Conservation (phyloP, 1,140 invertebrate genomes). For the Leptonema lineaticorne region DNA sequence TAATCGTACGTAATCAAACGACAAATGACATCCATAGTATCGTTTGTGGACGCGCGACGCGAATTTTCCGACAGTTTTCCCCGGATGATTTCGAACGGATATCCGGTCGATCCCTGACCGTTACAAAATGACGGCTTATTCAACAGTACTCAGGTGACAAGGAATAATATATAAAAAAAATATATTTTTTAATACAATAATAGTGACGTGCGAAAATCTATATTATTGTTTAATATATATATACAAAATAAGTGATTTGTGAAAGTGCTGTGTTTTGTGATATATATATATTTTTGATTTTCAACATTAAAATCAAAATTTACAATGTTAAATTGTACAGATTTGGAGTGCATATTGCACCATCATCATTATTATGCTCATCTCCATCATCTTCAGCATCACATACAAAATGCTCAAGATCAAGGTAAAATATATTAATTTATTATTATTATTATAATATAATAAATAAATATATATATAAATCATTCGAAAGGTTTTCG, state of each 20-base stretch:
- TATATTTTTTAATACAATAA: too few relatives aligned
- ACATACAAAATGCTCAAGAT: conserved; percentile 59
- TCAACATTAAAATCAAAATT: conserved; percentile 38
- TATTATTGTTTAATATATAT: too few relatives aligned
- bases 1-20: too few relatives aligned
- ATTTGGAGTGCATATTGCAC: conserved; percentile 74
- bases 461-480: too few relatives aligned
- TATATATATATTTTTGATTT: background rate
- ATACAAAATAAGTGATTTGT: too few relatives aligned
- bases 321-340: conserved; percentile 73
- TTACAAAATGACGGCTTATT: background rate
- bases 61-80: too few relatives aligned
- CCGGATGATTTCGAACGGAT: background rate
- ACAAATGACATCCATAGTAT: background rate
- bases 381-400: conserved; percentile 66
- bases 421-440: too few relatives aligned
- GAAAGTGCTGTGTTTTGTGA: background rate
- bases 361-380: conserved; percentile 73
- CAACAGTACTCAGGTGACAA: background rate
- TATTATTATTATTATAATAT: too few relatives aligned
- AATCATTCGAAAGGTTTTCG: too few relatives aligned
- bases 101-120: background rate
- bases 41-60: too few relatives aligned
- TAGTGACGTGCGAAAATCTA: too few relatives aligned
- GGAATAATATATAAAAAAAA: too few relatives aligned